These are phyloP conservation scores for Labrus mixtus DNA, from an alignment of 2,113 vertebrate genomes.

Conservation along the genomic window DNA sequence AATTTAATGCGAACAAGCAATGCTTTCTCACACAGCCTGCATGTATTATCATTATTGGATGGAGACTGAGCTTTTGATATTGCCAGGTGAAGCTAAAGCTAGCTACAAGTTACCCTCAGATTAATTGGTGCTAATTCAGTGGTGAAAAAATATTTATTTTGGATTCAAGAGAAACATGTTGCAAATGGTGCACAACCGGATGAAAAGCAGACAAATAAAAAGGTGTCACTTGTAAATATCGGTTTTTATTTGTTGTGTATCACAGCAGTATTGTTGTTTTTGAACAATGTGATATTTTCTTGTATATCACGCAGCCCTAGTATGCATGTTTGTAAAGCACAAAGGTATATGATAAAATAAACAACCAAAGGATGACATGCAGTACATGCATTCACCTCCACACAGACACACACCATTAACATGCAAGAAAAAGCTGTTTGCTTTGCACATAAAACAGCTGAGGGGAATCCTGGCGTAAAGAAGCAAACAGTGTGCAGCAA, in stretches of 20 bases:
- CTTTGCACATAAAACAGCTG: conserved; percentile 45
- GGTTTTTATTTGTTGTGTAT: no score
- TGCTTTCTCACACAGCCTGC: no score
- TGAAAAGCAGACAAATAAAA: no score
- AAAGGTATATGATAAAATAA: neutral
- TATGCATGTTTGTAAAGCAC: neutral
- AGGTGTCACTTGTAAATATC: no score
- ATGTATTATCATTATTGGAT: no score
- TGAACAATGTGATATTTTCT: neutral
- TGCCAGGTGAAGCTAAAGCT: neutral
- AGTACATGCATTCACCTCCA: neutral
- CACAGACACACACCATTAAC: neutral
- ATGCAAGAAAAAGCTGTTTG: conserved; percentile 29
- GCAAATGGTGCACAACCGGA: no score
- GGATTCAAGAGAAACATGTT: neutral
- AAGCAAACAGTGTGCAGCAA: conserved; percentile 70
- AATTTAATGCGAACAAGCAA: no score
- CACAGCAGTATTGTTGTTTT: no score
- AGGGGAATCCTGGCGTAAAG: conserved; percentile 63
- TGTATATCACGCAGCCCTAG: neutral
- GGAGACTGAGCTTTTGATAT: neutral
- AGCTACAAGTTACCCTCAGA: no score
- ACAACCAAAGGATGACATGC: neutral
- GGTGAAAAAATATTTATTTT: neutral
- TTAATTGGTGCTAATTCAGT: no score